Evolutionary conservation across 2,113 vertebrate species (phyloP), one percentile per base, ranked within the genome.

Genomic region (Peromyscus polionotus): DNA sequence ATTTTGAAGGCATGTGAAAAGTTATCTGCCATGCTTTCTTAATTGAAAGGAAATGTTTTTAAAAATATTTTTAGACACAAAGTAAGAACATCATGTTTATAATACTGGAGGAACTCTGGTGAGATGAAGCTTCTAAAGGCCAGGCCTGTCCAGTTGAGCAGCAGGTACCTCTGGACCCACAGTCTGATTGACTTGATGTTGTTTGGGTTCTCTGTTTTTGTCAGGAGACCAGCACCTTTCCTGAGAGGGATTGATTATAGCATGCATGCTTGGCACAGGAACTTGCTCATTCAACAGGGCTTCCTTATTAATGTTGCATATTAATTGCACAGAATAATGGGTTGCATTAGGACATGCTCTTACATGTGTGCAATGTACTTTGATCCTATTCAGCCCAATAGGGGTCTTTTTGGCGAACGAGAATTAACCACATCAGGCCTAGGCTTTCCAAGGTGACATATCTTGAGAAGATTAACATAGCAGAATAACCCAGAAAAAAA

Each of bases 1-100:
- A 65, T 85, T 68, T 75, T 94, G 19, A 42, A 95, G 42, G 63
- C 33, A 65, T 61, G 13, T 59, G 70, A 79, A 83, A 95, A 94
- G 70, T 89, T 90, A 89, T 54, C 63, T 90, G 24, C 61, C 59
- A 57, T 88, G 54, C 33, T n/a, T 42, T 88, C 28, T 88, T 51
- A 79, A 8, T 90, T 54, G 70, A 91, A 86, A 72, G 61, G 36
- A 0, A 92, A 79, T 45, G 73, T 63, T 76, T 57, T 20, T 39
- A 42, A 54, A 31, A 73, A 68, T 33, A 81, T 68, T 65, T 87
- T 77, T 75, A 72, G 79, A 76, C 57, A 42, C 42, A 67, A 90
- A 93, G 79, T 87, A 85, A 91, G 11, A 45, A 45, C 10, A n/a
- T 83, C 85, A 39, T 4, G 67, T 95, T 89, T 83, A 80, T 51